These are phyloP conservation scores for Lepilemur septentrionalis DNA, from an alignment of 2,797 vertebrate genomes.

Conservation along the genomic window DNA sequence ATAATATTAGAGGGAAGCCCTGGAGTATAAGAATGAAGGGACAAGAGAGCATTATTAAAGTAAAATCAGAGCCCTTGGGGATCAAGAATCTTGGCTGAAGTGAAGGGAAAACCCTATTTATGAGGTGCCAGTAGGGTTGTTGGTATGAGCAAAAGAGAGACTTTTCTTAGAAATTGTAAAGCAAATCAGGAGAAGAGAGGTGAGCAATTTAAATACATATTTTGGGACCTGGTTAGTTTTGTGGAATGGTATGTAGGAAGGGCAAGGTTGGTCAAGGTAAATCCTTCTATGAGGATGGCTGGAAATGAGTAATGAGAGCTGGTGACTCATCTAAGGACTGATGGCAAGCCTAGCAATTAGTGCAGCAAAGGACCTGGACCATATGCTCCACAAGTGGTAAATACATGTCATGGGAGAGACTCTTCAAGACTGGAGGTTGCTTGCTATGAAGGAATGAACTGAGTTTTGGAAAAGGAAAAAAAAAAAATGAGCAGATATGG, in stretches of 20 bases:
- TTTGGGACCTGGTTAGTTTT: neutral
- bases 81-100: neutral
- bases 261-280: neutral
- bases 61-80: neutral
- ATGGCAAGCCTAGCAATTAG: neutral
- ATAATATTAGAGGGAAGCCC: neutral
- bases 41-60: neutral
- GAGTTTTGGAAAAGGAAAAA: neutral
- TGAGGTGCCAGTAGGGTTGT: neutral
- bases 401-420: neutral
- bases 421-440: neutral
- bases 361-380: neutral
- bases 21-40: neutral
- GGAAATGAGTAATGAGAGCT: neutral
- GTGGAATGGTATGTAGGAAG: neutral
- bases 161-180: neutral
- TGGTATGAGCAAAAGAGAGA: neutral
- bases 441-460: neutral
- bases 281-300: neutral
- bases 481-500: neutral
- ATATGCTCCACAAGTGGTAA: neutral
- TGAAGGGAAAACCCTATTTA: neutral
- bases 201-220: neutral
- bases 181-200: neutral
- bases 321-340: neutral